Percentiles rank a stretch among this genome's conserved stretches.
These are phyloP conservation scores for Paraescarpia echinospica DNA, from an alignment of 1,140 invertebrate species.

Conservation along the genomic window DNA sequence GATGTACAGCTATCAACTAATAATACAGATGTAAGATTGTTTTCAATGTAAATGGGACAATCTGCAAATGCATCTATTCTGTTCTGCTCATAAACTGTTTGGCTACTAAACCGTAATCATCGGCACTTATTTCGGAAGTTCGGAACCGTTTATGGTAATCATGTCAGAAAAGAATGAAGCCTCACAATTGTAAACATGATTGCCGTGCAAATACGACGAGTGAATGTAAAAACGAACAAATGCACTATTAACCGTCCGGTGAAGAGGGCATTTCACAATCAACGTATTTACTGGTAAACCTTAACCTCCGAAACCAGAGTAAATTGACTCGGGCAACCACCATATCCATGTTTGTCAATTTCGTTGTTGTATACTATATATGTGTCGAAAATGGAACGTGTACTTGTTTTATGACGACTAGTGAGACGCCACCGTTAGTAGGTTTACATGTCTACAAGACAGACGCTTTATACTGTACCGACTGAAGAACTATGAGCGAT, in stretches of 20 bases:
- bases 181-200: too few species aligned
- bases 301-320: neutral
- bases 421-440: neutral
- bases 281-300: neutral
- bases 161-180: too few species aligned
- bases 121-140: too few species aligned
- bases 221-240: neutral
- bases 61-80: too few species aligned
- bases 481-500: neutral
- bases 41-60: too few species aligned
- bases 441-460: neutral
- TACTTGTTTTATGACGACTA: neutral
- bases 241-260: neutral
- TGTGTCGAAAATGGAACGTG: neutral
- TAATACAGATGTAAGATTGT: too few species aligned
- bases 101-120: too few species aligned
- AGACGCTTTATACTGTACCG: neutral
- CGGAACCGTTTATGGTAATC: too few species aligned
- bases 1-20: too few species aligned
- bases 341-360: neutral
- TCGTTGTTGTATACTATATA: neutral
- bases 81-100: too few species aligned
- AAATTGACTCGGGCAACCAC: neutral
- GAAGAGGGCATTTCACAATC: neutral
- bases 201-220: neutral